These are phyloP conservation scores for Lacerta agilis DNA, from an alignment of 2,797 vertebrate species.

Conservation along the genomic window DNA sequence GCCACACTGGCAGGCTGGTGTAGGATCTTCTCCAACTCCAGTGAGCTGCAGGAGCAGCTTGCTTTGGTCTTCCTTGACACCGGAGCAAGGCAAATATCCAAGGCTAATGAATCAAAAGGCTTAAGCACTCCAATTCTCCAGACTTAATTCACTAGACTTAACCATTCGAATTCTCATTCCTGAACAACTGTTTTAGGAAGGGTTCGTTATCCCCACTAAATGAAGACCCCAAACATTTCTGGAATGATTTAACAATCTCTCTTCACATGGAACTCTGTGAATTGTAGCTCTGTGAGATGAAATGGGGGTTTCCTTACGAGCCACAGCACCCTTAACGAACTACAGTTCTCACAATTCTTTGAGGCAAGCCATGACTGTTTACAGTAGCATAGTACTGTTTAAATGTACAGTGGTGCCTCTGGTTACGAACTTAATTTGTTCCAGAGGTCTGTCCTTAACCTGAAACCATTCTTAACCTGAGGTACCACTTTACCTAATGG, in stretches of 20 bases:
- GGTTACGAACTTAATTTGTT: no score
- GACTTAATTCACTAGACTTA: neutral
- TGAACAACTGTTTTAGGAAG: neutral
- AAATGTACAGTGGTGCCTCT: no score
- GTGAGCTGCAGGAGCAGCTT: neutral
- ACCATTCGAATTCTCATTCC: neutral
- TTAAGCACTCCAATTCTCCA: neutral
- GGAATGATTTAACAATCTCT: neutral
- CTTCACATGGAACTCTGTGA: no score
- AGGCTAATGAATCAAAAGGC: neutral
- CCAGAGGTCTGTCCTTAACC: no score
- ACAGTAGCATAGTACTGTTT: no score
- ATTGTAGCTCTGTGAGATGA: no score
- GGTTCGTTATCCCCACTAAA: neutral
- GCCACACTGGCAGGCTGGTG: neutral
- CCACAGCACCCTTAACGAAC: no score
- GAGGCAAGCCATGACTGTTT: no score
- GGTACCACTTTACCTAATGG: no score
- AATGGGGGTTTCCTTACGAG: no score
- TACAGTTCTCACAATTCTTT: no score
- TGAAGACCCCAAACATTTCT: neutral
- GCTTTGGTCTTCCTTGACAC: neutral
- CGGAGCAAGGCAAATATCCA: neutral
- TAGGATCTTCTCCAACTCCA: slow-evolving; percentile 14
- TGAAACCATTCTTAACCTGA: no score